Evolutionary conservation across 2,888 invertebrate genomes (phyloP).

Genomic region (Dasypolia templi): DNA sequence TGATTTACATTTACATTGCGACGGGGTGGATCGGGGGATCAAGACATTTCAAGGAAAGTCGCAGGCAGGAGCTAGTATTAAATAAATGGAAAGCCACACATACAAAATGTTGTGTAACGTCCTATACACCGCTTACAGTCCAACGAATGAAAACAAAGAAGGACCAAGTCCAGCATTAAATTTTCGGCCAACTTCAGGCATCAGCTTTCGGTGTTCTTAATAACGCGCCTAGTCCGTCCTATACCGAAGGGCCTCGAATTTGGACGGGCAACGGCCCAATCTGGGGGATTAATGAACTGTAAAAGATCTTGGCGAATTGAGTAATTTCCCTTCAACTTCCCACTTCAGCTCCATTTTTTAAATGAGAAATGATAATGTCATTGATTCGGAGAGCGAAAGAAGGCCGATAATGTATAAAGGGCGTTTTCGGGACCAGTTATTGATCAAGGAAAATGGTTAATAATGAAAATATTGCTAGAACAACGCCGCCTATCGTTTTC

Average conservation of each 20-base stretch:
- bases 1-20: too few relatives aligned
- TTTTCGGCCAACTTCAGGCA: conserved; percentile 22
- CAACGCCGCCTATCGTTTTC: conserved; percentile 27
- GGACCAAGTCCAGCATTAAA: conserved; percentile 23
- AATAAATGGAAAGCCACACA: not conserved
- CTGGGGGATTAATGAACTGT: conserved; percentile 87
- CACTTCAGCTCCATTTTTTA: conserved; percentile 75
- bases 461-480: conserved; percentile 61
- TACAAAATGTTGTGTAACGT: not conserved
- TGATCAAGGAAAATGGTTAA: conserved; percentile 60
- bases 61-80: too few relatives aligned
- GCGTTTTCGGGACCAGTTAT: conserved; percentile 54
- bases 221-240: conserved; percentile 68
- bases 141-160: conserved; percentile 33
- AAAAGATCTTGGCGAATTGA: conserved; percentile 86
- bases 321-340: conserved; percentile 79
- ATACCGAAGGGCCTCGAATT: conserved; percentile 78
- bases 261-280: conserved; percentile 81
- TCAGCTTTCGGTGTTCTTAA: conserved; percentile 36
- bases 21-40: too few relatives aligned
- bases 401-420: conserved; percentile 62
- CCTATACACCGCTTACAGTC: not conserved
- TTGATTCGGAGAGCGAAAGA: conserved; percentile 67
- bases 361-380: conserved; percentile 79
- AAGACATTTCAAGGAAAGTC: too few relatives aligned